Percentiles rank a stretch among this genome's conserved stretches.
Evolutionary conservation across 2,113 vertebrate species (phyloP).

Genomic region (Tetrax tetrax): DNA sequence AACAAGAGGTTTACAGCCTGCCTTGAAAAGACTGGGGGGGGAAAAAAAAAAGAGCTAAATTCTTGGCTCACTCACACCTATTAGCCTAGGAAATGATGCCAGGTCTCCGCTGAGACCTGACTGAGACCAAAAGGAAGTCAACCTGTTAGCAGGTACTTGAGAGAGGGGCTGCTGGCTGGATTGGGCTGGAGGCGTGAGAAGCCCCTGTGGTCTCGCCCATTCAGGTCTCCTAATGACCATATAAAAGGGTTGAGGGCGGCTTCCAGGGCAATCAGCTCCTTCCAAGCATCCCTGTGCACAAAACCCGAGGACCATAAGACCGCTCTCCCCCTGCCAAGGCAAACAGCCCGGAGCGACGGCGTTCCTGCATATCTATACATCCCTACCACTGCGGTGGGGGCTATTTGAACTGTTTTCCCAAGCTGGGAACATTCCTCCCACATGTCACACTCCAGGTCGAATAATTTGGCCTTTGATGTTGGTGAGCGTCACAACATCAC

Average conservation of each 20-base stretch:
- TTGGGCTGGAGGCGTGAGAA: constrained; percentile 71
- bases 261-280: constrained; percentile 76
- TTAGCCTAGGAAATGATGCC: constrained; percentile 78
- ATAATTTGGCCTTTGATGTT: constrained; percentile 50
- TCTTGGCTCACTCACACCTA: constrained; percentile 50
- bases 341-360: not conserved
- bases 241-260: constrained; percentile 79
- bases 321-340: not conserved
- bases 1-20: constrained; percentile 49
- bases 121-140: constrained; percentile 83
- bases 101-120: constrained; percentile 62
- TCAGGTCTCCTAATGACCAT: constrained; percentile 80
- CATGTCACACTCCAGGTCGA: not conserved
- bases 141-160: constrained; percentile 90
- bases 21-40: constrained; percentile 20
- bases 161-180: constrained; percentile 60
- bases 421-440: not conserved
- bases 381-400: not conserved
- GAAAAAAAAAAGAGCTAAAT: constrained; percentile 40
- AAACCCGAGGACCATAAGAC: not conserved
- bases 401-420: not conserved
- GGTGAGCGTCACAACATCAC: not conserved
- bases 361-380: constrained; percentile 49
- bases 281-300: not conserved
- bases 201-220: constrained; percentile 46